Conservation (phyloP, 2,888 invertebrate genomes). For the Andrena haemorrhoa region DNA sequence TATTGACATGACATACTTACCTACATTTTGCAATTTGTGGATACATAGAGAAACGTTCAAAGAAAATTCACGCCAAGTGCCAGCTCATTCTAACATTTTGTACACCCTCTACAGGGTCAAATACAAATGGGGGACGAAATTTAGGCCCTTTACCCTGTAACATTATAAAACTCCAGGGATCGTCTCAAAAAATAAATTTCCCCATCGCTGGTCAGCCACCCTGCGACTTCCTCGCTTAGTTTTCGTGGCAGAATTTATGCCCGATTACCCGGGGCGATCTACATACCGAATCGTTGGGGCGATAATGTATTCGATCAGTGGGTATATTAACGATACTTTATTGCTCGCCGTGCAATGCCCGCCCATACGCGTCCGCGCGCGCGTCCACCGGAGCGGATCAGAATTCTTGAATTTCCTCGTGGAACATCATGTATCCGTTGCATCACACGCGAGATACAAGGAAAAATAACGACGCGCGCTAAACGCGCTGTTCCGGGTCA, state of each 20-base stretch:
- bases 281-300: slow-evolving; percentile 76
- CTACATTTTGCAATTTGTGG: too few species aligned
- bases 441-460: slow-evolving; percentile 50
- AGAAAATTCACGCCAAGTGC: too few species aligned
- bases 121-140: too few species aligned
- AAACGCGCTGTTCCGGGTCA: slow-evolving; percentile 72
- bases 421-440: slow-evolving; percentile 42
- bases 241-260: slow-evolving; percentile 70
- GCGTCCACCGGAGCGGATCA: slow-evolving; percentile 68
- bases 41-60: too few species aligned
- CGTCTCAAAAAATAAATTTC: not conserved
- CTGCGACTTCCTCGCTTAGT: slow-evolving; percentile 37
- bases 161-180: not conserved
- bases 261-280: slow-evolving; percentile 68
- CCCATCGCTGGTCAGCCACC: not conserved
- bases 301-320: slow-evolving; percentile 78
- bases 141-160: too few species aligned
- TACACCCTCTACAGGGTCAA: too few species aligned
- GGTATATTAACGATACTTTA: slow-evolving; percentile 78
- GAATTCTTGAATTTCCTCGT: slow-evolving; percentile 65
- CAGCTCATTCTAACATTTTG: too few species aligned
- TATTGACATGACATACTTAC: too few species aligned
- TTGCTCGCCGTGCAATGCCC: slow-evolving; percentile 63
- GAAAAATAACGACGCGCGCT: slow-evolving; percentile 65
- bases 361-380: slow-evolving; percentile 33